These are phyloP conservation scores for Cyprinodon tularosa DNA, from an alignment of 2,113 vertebrate species.

Conservation along the genomic window DNA sequence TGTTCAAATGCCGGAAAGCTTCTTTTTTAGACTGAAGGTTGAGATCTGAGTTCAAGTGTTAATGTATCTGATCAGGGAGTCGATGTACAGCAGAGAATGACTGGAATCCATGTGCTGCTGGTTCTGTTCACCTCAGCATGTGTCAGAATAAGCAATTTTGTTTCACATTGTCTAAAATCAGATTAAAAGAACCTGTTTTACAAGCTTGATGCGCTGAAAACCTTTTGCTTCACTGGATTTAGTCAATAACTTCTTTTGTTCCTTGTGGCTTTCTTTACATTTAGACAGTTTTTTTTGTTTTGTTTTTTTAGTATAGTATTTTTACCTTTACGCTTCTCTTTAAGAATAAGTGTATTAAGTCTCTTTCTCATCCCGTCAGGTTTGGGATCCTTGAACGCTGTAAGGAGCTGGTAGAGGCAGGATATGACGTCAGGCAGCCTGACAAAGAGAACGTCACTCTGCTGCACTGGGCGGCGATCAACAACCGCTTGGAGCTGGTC, in stretches of 20 bases:
- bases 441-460: conserved; percentile 96
- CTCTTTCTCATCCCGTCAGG: conserved; percentile 66
- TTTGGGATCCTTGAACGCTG: conserved; percentile 92
- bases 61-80: background rate
- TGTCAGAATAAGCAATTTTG: background rate
- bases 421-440: conserved; percentile 90
- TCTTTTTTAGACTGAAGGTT: background rate
- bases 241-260: background rate
- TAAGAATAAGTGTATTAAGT: background rate
- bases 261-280: background rate
- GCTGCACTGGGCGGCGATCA: conserved; percentile 98
- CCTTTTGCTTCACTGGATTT: background rate
- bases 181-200: background rate
- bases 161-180: background rate
- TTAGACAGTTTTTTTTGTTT: background rate
- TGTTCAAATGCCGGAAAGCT: background rate
- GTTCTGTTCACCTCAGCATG: background rate
- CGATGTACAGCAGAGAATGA: conserved; percentile 5
- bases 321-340: background rate
- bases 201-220: background rate
- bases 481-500: conserved; percentile 92
- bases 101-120: background rate
- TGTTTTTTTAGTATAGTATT: background rate
- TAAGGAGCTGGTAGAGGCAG: conserved; percentile 93
- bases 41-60: background rate